Percentiles rank a stretch among this genome's conserved stretches.
These are phyloP conservation scores for Perognathus longimembris DNA, from an alignment of 2,113 vertebrate species.

Conservation along the genomic window DNA sequence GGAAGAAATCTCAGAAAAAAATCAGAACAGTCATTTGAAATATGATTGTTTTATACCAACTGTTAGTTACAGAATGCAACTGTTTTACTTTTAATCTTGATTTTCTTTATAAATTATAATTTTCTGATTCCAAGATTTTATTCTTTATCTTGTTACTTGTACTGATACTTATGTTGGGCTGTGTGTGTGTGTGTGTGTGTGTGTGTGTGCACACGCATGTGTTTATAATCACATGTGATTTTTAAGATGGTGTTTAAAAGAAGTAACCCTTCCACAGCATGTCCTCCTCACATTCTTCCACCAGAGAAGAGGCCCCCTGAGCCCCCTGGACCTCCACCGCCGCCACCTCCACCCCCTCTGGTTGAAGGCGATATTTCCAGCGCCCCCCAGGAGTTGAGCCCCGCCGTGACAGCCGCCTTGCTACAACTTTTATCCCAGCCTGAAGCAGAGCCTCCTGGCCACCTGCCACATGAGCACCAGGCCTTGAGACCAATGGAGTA, in stretches of 20 bases:
- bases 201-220: constrained; percentile 69
- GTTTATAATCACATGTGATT: constrained; percentile 80
- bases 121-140: constrained; percentile 75
- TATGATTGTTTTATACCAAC: constrained; percentile 64
- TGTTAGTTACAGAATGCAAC: constrained; percentile 74
- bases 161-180: constrained; percentile 74
- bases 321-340: constrained; percentile 89
- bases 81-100: constrained; percentile 73
- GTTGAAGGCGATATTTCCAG: constrained; percentile 83
- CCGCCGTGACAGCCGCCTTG: constrained; percentile 93
- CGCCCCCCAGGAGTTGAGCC: constrained; percentile 89
- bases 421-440: constrained; percentile 96
- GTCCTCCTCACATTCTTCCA: constrained; percentile 89
- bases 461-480: constrained; percentile 82
- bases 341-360: constrained; percentile 83
- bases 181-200: constrained; percentile 40
- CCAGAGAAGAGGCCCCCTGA: constrained; percentile 94
- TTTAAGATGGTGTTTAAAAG: constrained; percentile 89
- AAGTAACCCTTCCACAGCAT: constrained; percentile 91
- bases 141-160: constrained; percentile 77
- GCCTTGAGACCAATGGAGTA: constrained; percentile 81
- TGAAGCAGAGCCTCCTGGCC: constrained; percentile 88
- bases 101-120: constrained; percentile 78
- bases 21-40: constrained; percentile 71
- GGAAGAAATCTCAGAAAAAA: constrained; percentile 71